These are phyloP conservation scores for Bombus superbus DNA, from an alignment of 1,140 invertebrate species.

Conservation along the genomic window DNA sequence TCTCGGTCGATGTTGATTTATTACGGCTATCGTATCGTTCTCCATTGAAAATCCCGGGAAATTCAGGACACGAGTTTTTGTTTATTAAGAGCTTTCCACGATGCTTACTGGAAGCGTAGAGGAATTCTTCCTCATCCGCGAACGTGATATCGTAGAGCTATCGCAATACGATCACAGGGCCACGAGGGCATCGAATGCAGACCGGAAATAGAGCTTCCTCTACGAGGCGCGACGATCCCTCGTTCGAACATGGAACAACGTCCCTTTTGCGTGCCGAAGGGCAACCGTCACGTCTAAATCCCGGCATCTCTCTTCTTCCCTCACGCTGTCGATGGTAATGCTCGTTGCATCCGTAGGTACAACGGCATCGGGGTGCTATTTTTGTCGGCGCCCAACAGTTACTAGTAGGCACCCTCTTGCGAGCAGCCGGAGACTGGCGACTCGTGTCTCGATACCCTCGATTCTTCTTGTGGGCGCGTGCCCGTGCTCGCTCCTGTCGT, in stretches of 20 bases:
- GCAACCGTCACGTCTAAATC: slow-evolving; percentile 56
- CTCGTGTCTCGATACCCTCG: slow-evolving; percentile 25
- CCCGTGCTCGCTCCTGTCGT: background rate
- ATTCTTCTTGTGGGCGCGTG: background rate
- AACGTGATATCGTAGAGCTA: background rate
- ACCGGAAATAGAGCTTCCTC: slow-evolving; percentile 74
- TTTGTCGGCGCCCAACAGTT: slow-evolving; percentile 62
- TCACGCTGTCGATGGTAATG: slow-evolving; percentile 39
- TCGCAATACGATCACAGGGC: background rate
- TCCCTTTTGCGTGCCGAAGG: slow-evolving; percentile 40
- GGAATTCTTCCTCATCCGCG: background rate
- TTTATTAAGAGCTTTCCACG: background rate
- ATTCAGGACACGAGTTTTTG: background rate
- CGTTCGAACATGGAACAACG: slow-evolving; percentile 15
- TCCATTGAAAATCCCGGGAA: background rate
- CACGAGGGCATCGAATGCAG: background rate
- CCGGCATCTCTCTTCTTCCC: slow-evolving; percentile 23
- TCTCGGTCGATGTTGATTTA: background rate
- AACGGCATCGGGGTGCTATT: slow-evolving; percentile 59
- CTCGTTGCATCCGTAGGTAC: slow-evolving; percentile 59
- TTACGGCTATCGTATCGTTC: background rate
- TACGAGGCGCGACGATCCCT: slow-evolving; percentile 39
- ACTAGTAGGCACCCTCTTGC: slow-evolving; percentile 65
- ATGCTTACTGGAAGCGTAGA: background rate
- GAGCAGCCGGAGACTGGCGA: slow-evolving; percentile 51